Conservation (phyloP, 2,113 vertebrate genomes). For the Mungos mungo region DNA sequence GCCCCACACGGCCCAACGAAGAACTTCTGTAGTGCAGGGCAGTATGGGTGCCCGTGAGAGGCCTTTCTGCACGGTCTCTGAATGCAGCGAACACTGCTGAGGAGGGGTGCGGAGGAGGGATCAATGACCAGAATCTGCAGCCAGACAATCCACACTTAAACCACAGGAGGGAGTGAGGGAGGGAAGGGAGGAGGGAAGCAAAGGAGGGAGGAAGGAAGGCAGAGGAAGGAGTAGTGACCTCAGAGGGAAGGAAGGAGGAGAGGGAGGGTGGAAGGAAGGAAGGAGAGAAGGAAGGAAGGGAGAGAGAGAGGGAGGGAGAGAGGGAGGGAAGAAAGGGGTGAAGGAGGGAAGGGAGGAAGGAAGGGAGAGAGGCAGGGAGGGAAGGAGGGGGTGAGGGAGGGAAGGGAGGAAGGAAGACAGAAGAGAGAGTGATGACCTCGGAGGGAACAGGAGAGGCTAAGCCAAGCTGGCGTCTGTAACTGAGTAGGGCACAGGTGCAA, state of each 20-base stretch:
- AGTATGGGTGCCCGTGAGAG: fast-evolving
- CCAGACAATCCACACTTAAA: not conserved
- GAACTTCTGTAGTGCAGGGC: not conserved
- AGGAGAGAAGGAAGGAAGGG: too few relatives aligned
- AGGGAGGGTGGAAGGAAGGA: too few relatives aligned
- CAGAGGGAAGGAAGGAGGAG: too few relatives aligned
- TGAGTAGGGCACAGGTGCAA: not conserved
- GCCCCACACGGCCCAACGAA: not conserved
- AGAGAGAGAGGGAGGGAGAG: too few relatives aligned
- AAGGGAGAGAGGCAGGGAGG: too few relatives aligned
- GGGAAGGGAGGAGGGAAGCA: too few relatives aligned
- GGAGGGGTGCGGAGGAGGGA: fast-evolving
- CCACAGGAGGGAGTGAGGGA: too few relatives aligned
- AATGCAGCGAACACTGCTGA: not conserved
- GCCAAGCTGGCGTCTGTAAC: not conserved
- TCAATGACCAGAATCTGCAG: not conserved
- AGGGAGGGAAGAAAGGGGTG: too few relatives aligned
- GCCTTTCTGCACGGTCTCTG: not conserved
- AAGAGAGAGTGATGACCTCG: not conserved
- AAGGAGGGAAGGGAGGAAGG: too few relatives aligned
- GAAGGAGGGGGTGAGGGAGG: too few relatives aligned
- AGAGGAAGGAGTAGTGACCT: too few relatives aligned
- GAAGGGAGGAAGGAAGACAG: not conserved
- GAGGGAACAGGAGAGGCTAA: not conserved
- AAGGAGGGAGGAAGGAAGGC: not conserved